A percentile compares a stretch with the other conserved stretches of the same genome.
These are phyloP conservation scores for Timandra comae DNA, from an alignment of 2,888 invertebrate species.

Conservation along the genomic window DNA sequence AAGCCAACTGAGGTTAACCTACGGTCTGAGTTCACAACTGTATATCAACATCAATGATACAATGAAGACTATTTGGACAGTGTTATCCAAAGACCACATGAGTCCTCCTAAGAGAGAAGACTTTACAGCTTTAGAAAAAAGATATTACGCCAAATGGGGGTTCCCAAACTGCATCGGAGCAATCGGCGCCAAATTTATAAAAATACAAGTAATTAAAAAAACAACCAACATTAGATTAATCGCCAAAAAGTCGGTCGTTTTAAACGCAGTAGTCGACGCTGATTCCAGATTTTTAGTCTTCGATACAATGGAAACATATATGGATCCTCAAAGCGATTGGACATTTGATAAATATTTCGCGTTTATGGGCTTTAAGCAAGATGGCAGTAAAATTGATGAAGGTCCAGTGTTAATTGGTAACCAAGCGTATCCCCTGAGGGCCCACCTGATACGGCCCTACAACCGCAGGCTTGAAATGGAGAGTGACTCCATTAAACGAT, in stretches of 20 bases:
- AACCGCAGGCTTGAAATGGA: not conserved
- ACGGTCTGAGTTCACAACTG: not conserved
- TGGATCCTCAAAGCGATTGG: not conserved
- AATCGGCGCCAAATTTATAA: not conserved
- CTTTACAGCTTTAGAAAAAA: not conserved
- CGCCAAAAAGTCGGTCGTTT: not conserved
- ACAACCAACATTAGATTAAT: not conserved
- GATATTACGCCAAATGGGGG: not conserved
- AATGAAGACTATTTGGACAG: not conserved
- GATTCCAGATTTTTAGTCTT: not conserved
- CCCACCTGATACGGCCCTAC: not conserved
- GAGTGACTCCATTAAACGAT: not conserved
- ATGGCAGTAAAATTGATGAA: not conserved
- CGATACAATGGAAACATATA: not conserved
- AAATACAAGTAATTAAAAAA: no score
- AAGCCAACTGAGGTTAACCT: not conserved
- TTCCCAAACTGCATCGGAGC: not conserved
- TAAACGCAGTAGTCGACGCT: not conserved
- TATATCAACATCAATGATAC: not conserved
- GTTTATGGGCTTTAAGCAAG: not conserved
- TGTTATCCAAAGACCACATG: not conserved
- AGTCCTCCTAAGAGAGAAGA: not conserved
- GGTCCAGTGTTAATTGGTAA: not conserved
- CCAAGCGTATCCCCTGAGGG: not conserved
- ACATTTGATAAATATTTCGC: not conserved